A percentile compares a stretch with the other conserved stretches of the same genome.
Conservation (phyloP, 1,140 invertebrate genomes). For the Caenorhabditis tropicalis region DNA sequence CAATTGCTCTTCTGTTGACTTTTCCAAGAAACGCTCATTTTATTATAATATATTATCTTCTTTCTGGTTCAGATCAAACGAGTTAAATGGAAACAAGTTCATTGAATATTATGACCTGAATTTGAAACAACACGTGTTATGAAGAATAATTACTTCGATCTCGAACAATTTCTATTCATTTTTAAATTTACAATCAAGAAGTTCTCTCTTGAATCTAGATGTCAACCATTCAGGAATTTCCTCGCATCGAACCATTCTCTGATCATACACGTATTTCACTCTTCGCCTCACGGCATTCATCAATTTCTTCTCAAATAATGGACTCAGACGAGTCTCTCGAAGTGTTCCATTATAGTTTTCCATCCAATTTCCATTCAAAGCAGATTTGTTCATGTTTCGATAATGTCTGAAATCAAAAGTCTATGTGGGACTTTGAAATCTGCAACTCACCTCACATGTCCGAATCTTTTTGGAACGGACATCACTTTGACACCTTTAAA, state of each 20-base stretch:
- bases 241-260: constrained; percentile 1
- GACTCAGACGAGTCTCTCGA: neutral
- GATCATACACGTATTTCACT: constrained; percentile 28
- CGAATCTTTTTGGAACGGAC: neutral
- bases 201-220: neutral
- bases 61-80: no score
- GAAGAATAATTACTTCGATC: no score
- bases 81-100: no score
- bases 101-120: no score
- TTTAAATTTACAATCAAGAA: constrained; percentile 17
- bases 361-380: constrained; percentile 4
- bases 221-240: neutral
- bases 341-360: neutral
- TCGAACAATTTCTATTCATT: neutral
- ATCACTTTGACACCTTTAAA: constrained; percentile 1
- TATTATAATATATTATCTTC: no score
- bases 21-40: neutral
- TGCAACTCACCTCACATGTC: neutral
- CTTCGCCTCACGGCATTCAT: neutral
- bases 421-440: neutral
- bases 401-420: neutral
- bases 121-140: no score
- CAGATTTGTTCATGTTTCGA: neutral
- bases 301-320: constrained; percentile 6
- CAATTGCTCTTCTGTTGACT: neutral